Evolutionary conservation across 1,140 invertebrate genomes (phyloP), one percentile per base, ranked within the genome.

Genomic region (Galleria mellonella): DNA sequence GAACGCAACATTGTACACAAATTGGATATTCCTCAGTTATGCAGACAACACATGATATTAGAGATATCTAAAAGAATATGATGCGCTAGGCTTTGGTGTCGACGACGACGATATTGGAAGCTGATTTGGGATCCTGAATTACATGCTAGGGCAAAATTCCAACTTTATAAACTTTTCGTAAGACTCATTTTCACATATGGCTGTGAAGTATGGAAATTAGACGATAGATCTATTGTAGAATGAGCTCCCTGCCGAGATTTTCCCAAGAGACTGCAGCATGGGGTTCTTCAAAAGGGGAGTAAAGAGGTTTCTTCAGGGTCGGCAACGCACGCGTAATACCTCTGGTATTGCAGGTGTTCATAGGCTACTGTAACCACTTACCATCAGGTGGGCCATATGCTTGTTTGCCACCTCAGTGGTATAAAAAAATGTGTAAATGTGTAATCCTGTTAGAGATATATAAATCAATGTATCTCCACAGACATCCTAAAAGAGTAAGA

Each of bases 181-280:
- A 54, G 51, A 44, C 69, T 66, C 9, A 72, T 72, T 14, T 52
- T 72, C 3, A 61, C 63, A 3, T 67, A 72, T 17, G 66, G 63
- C 6, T 72, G 66, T 38, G 69, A 72, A 47, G 8, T 62, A 17
- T 72, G 69, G 69, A 38, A 23, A 2, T 44, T 67, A 27, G 41
- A 64, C 17, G 27, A 40, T 1, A 32, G 14, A 4, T 46, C 33
- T 14, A n/a, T n/a, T n/a, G n/a, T n/a, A n/a, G n/a, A n/a, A n/a
- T n/a, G n/a, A n/a, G n/a, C n/a, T n/a, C n/a, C n/a, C n/a, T n/a
- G n/a, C n/a, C n/a, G n/a, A n/a, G n/a, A n/a, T n/a, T n/a, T n/a
- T n/a, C n/a, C n/a, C n/a, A n/a, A n/a, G n/a, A n/a, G n/a, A n/a
- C n/a, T n/a, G n/a, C n/a, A n/a, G n/a, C n/a, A n/a, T n/a, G n/a